Conservation (phyloP, 2,797 vertebrate species). For the Macropodus opercularis region DNA sequence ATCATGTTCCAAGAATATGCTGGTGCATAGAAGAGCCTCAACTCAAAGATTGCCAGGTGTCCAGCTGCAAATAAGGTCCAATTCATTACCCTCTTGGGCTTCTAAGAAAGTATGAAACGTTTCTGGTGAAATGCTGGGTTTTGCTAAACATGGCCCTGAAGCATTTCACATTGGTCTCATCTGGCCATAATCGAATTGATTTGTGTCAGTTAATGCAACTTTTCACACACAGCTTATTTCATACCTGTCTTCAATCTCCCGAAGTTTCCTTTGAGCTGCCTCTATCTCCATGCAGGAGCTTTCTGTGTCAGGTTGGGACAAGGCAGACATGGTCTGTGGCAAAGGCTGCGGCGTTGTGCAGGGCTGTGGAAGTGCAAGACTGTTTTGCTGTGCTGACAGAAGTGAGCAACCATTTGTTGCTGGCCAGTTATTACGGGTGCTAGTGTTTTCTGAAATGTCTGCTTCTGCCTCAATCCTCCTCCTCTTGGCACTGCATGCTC, state of each 20-base stretch:
- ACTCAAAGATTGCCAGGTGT: no score
- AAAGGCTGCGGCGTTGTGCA: slow-evolving; percentile 29
- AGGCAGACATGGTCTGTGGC: slow-evolving; percentile 30
- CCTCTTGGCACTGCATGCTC: slow-evolving; percentile 81
- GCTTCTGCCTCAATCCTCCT: slow-evolving; percentile 68
- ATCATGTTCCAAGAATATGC: no score
- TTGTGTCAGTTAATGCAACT: no score
- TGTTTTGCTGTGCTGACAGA: slow-evolving; percentile 33
- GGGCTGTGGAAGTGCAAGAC: slow-evolving; percentile 40
- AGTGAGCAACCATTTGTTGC: slow-evolving; percentile 30
- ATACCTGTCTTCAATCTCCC: slow-evolving; percentile 85
- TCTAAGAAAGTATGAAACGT: no score
- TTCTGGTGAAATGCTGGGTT: no score
- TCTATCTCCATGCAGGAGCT: slow-evolving; percentile 83
- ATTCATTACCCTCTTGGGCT: no score
- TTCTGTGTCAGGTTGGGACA: slow-evolving; percentile 57
- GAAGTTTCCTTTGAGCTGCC: slow-evolving; percentile 81
- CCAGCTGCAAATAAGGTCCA: no score
- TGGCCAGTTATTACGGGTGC: slow-evolving; percentile 52
- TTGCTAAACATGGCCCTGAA: no score
- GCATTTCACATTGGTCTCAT: no score
- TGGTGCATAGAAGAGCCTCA: no score
- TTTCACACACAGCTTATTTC: background rate
- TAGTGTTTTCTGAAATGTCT: slow-evolving; percentile 43
- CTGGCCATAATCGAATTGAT: no score